Base-by-base conservation (phyloP, 2,888 invertebrate species). In the Hemaris fuciformis region DNA sequence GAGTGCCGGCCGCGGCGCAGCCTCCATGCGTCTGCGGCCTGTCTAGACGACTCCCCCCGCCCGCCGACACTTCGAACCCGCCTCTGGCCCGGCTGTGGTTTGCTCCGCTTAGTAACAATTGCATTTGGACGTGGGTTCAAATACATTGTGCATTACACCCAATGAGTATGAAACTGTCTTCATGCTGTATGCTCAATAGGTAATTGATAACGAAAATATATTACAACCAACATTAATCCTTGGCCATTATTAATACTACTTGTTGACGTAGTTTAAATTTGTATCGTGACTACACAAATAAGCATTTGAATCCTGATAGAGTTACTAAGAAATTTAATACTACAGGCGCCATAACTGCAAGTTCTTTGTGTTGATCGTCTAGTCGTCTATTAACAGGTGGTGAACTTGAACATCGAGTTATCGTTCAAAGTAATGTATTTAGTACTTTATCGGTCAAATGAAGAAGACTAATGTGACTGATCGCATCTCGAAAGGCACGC, bases 1-100 rank as follows among this genome's bases (percentile, higher is more conserved):
- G 81, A 70, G 76, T 73, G 70, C 66, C 73, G 74, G 68, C 64
- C 74, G 80, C 87, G 75, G 87, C 88, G 88, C 91, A 91, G 91
- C 91, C 91, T 91, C 91, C 89, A 80, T 83, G 80, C 86, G 91
- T 91, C 91, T 92, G 91, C 89, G 88, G 89, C 87, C 91, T 86
- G 91, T 91, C 91, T 91, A 91, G 91, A 91, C 91, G 76, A 68
- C 81, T 82, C 78, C 78, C 79, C 79, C 74, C 75, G 80, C 72
- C 73, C 67, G 74, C 66, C 70, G 63, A 64, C 68, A 64, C 63
- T 69, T 70, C 64, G 59, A 13, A 6, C 62, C 62, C 42, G 66
- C 62, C 62, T 59, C 64, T 62, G 59, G 67, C 58, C 62, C 5
- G 53, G 27, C 68, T 67, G 75, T 65, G 70, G 70, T 74, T 68